Base-by-base conservation (phyloP, 2,113 vertebrate genomes). In the Syrmaticus mikado region DNA sequence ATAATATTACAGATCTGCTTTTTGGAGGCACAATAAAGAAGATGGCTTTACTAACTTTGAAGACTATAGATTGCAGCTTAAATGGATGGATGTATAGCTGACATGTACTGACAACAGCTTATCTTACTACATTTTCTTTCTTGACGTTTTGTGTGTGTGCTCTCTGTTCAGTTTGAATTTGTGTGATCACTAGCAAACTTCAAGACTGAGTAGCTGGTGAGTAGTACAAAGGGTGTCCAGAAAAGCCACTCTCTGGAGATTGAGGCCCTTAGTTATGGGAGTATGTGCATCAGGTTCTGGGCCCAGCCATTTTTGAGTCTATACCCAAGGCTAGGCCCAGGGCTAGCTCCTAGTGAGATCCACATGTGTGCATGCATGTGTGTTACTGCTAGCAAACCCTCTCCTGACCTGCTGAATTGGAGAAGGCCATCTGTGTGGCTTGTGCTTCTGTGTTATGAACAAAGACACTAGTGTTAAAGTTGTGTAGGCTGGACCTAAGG, bases 321-420 rank as follows among this genome's bases (percentile, higher is more conserved):
- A 70, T 34, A 57, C 7, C 0, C 0, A 2, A 46, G 20, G 15
- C 15, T 43, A 43, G 5, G 22, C 24, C 30, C 5, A 53, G 13
- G 22, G 48, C 22, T 48, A 74, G 58, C 34, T 62, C 24, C 9
- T 62, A 36, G 34, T 25, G 34, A 34, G 24, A 62, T 22, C 34
- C 60, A 62, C 34, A 22, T 36, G 12, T 36, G 10, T 36, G 27
- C 64, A 46, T 7, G 8, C 16, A n/a, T 52, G 7, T 58, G 45
- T 58, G 45, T 6, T 34, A 50, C 45, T 57, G 32, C 16, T 36
- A 25, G 14, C 2, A 75, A 48, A 27, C 61, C 34, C 40, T 22
- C 5, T 22, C 20, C 76, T 61, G 6, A 79, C 19, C 27, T 57
- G 45, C 76, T 79, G 11, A 79, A 34, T 13, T 41, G 34, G 22